Percentiles rank a stretch among this genome's conserved stretches.
phyloP scores from a whole-genome alignment of 1,140 invertebrate genomes.

The Mylabris phalerata region DNA sequence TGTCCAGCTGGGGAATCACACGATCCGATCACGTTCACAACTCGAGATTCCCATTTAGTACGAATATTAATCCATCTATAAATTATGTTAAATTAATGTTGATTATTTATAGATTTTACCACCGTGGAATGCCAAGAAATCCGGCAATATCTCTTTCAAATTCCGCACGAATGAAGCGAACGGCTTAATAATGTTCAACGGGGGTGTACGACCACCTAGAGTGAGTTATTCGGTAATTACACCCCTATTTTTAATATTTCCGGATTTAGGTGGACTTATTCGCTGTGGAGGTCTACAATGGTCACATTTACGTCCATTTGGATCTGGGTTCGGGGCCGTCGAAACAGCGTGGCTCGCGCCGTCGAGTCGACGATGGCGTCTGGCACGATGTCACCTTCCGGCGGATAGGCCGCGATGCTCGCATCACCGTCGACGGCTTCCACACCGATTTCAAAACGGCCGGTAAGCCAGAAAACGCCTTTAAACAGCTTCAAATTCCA shows the following conservation, averaged over 20 bases:
- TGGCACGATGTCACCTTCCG: constrained; percentile 86
- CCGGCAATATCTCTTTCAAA: constrained; percentile 85
- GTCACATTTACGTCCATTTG: constrained; percentile 85
- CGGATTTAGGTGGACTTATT: constrained; percentile 73
- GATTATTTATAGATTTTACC: constrained; percentile 61
- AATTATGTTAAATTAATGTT: not conserved
- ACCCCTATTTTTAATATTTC: not conserved
- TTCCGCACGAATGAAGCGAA: constrained; percentile 91
- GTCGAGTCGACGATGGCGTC: constrained; percentile 79
- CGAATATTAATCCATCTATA: not conserved
- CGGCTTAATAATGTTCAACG: constrained; percentile 88
- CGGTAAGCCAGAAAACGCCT: constrained; percentile 45
- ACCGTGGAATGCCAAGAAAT: constrained; percentile 79
- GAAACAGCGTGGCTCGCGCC: constrained; percentile 73
- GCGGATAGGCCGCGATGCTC: constrained; percentile 71
- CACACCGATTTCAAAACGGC: constrained; percentile 85
- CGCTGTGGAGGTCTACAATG: constrained; percentile 88
- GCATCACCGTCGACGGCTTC: constrained; percentile 83
- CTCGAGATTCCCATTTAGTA: constrained; percentile 81
- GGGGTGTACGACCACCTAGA: constrained; percentile 66
- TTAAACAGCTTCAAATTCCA: too few species aligned
- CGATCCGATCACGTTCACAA: constrained; percentile 87
- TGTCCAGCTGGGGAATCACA: constrained; percentile 79
- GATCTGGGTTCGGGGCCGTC: constrained; percentile 87
- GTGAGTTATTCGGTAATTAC: constrained; percentile 46